phyloP scores from a whole-genome alignment of 2,888 invertebrate species.

The Rhaphigaster nebulosa region DNA sequence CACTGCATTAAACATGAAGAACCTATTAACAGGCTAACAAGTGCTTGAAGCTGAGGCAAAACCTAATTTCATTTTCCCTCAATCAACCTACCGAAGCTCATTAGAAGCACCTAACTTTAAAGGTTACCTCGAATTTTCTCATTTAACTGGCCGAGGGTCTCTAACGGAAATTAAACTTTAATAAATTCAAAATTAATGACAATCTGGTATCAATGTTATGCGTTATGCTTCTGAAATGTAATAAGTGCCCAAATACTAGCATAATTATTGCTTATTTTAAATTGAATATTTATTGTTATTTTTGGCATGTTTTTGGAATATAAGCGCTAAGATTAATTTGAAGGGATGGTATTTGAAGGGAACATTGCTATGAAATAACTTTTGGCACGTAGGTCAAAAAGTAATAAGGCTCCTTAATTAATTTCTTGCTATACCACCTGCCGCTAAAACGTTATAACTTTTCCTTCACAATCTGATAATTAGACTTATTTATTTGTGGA shows the following conservation, averaged over 20 bases:
- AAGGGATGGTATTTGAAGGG: not conserved
- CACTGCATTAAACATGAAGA: not conserved
- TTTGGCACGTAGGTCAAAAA: not conserved
- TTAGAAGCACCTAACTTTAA: not conserved
- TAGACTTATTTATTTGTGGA: not conserved
- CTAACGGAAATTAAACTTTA: not conserved
- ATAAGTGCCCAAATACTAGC: too few species aligned
- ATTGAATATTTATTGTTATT: too few species aligned
- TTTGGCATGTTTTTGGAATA: too few species aligned
- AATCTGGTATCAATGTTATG: too few species aligned
- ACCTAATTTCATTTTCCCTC: constrained; percentile 17
- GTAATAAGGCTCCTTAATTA: constrained; percentile 25
- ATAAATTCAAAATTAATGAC: not conserved
- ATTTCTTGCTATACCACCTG: constrained; percentile 3
- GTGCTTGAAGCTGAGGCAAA: not conserved
- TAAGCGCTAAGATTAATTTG: too few species aligned
- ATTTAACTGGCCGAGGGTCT: not conserved
- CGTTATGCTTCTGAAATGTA: too few species aligned
- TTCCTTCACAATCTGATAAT: not conserved
- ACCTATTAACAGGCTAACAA: not conserved
- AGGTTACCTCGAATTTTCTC: not conserved
- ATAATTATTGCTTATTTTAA: too few species aligned
- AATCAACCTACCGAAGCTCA: not conserved
- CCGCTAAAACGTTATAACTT: not conserved
- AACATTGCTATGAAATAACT: not conserved